phyloP scores from a whole-genome alignment of 2,797 vertebrate genomes.

The Salarias fasciatus region DNA sequence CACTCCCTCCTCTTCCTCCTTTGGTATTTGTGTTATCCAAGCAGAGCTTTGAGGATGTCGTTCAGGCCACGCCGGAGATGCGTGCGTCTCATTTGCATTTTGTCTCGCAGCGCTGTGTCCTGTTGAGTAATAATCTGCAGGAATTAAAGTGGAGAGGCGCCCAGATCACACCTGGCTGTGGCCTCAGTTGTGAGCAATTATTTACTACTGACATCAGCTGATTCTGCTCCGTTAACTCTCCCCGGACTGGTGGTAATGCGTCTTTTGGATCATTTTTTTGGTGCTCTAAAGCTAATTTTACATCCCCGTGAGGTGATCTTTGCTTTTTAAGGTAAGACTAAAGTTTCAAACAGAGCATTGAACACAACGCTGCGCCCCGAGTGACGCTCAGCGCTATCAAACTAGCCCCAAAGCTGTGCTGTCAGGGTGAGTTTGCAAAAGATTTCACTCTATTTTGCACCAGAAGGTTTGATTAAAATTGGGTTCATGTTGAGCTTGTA shows the following conservation, averaged over 20 bases:
- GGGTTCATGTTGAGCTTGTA: too few relatives aligned
- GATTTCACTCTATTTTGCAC: too few relatives aligned
- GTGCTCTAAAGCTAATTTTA: too few relatives aligned
- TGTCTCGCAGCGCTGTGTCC: conserved; percentile 40
- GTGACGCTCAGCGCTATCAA: too few relatives aligned
- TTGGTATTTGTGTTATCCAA: conserved; percentile 18
- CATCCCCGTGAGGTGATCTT: too few relatives aligned
- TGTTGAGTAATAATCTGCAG: conserved; percentile 56
- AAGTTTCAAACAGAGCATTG: too few relatives aligned
- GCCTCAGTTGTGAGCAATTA: conserved; percentile 49
- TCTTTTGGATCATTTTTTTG: conserved; percentile 24
- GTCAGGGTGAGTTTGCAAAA: too few relatives aligned
- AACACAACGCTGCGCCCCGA: too few relatives aligned
- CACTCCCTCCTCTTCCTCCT: not conserved
- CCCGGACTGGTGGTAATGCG: conserved; percentile 6
- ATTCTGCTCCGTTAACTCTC: conserved; percentile 43
- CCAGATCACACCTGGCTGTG: conserved; percentile 44
- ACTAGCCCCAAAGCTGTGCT: too few relatives aligned
- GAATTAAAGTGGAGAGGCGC: conserved; percentile 55
- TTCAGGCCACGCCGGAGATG: conserved; percentile 3
- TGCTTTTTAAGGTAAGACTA: too few relatives aligned
- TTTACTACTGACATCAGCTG: conserved; percentile 51
- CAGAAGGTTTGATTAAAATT: too few relatives aligned
- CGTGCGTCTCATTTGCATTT: conserved; percentile 24
- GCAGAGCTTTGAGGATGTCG: conserved; percentile 8